phyloP scores from a whole-genome alignment of 2,888 invertebrate genomes.

The Drosophila macrospina region DNA sequence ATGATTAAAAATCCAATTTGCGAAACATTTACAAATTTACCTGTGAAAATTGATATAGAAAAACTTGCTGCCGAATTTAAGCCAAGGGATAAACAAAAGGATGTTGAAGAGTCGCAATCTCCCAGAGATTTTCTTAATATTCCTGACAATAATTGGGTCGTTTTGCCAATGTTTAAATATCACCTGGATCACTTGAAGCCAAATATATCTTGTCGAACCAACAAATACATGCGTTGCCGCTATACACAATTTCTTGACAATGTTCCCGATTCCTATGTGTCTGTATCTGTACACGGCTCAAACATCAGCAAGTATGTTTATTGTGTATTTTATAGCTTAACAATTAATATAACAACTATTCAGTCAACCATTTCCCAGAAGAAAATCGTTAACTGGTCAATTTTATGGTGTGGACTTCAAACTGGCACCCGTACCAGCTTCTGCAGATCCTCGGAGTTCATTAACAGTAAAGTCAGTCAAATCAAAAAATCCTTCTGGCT shows the following conservation, averaged over 20 bases:
- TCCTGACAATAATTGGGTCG: constrained; percentile 59
- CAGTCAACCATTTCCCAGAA: constrained; percentile 61
- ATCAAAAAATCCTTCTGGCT: constrained; percentile 1
- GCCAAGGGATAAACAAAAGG: constrained; percentile 35
- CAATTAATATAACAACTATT: background rate
- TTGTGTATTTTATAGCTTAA: background rate
- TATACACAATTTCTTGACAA: constrained; percentile 53
- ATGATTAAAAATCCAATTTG: constrained; percentile 55
- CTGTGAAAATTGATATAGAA: constrained; percentile 55
- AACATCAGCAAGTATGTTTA: constrained; percentile 34
- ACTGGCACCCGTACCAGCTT: constrained; percentile 72
- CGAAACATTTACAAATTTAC: constrained; percentile 57
- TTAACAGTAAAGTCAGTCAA: constrained; percentile 2
- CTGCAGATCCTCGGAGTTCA: constrained; percentile 49
- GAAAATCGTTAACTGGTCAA: constrained; percentile 72
- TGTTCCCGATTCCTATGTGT: constrained; percentile 50
- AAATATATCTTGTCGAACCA: constrained; percentile 56
- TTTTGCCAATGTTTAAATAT: constrained; percentile 71
- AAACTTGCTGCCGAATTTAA: constrained; percentile 57
- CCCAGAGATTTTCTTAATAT: constrained; percentile 55
- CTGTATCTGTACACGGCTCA: constrained; percentile 26
- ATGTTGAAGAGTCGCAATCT: constrained; percentile 25
- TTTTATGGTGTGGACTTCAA: constrained; percentile 77
- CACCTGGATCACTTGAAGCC: constrained; percentile 64
- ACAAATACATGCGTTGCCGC: constrained; percentile 52